These are phyloP conservation scores for Oncorhynchus mykiss DNA, from an alignment of 2,113 vertebrate genomes.

Conservation along the genomic window DNA sequence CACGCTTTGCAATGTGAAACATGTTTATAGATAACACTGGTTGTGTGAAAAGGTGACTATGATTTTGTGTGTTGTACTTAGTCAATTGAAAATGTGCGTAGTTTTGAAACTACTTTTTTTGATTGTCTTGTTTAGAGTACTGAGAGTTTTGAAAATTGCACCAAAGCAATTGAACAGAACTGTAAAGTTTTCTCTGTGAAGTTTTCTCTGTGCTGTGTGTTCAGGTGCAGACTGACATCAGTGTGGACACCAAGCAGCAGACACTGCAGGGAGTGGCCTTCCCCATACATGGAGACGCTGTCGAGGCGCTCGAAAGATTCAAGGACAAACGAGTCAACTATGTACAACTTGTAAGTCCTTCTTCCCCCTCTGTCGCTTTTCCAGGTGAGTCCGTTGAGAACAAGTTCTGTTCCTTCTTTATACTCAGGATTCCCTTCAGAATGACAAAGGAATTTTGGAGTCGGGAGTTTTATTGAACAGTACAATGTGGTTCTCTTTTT, in stretches of 20 bases:
- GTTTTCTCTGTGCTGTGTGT: not conserved
- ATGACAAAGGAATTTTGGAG: not conserved
- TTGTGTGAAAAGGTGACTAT: too few species aligned
- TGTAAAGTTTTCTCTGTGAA: not conserved
- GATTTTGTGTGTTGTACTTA: too few species aligned
- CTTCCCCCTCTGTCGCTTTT: not conserved
- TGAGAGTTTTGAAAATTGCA: too few species aligned
- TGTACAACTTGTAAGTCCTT: slow-evolving; percentile 86
- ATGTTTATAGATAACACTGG: too few species aligned
- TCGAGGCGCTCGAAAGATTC: slow-evolving; percentile 85
- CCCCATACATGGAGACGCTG: slow-evolving; percentile 85
- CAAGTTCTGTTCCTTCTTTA: not conserved
- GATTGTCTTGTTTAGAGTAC: too few species aligned
- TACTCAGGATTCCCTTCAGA: not conserved
- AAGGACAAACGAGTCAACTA: slow-evolving; percentile 87
- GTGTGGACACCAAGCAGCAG: slow-evolving; percentile 91
- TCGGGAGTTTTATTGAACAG: slow-evolving; percentile 13
- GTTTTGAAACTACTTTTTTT: too few species aligned
- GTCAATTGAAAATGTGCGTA: too few species aligned
- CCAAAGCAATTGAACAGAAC: too few species aligned
- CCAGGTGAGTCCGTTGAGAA: too few species aligned
- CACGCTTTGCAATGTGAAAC: too few species aligned
- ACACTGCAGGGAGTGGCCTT: slow-evolving; percentile 94
- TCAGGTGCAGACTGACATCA: slow-evolving; percentile 88
- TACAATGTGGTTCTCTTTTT: slow-evolving; percentile 36